Base-by-base conservation (phyloP, 1,140 invertebrate genomes). In the Mylabris phalerata region DNA sequence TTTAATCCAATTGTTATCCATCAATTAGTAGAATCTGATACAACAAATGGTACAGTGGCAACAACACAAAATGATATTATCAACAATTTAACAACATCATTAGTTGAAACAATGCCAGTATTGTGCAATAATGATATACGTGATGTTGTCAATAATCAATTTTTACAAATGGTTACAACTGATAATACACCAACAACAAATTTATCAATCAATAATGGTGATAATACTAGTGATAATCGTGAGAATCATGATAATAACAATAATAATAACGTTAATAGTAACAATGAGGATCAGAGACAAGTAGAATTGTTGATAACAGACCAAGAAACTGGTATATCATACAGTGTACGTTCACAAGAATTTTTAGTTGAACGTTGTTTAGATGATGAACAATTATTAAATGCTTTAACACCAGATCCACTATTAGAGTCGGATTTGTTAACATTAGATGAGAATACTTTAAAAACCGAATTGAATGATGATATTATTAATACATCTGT, bases 1-100 rank as follows among this genome's bases (percentile, higher is more conserved):
- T 80, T 77, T 52, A 80, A 79, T 65, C 77, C 79, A 6, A 75
- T 80, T 11, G 77, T 81, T 47, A 77, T 80, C 42, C 71, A 77
- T 5, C 78, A 79, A 60, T 59, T 67, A 45, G 63, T 70, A 11
- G 32, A 32, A 32, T 32, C 32, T 4, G 32, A 32, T 4, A 32
- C 32, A 32, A 32, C 32, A 32, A 32, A 32, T 32, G 32, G 32
- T 4, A 32, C 32, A 32, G 32, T 32, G 2, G 61, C 60, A 19
- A 11, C 27, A 43, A 42, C 48, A 11, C 52, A 57, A 13, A 57
- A 49, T 32, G 55, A 63, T 39, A 48, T 57, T 47, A 59, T 62
- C 56, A 60, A 50, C 11, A 52, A 60, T 47, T 42, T 54, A 49
- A 44, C 57, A n/a, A 46, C 47, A 19, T 48, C 57, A 50, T 48